Evolutionary conservation across 2,113 vertebrate species (phyloP).

Genomic region (Bolborhynchus lineola): DNA sequence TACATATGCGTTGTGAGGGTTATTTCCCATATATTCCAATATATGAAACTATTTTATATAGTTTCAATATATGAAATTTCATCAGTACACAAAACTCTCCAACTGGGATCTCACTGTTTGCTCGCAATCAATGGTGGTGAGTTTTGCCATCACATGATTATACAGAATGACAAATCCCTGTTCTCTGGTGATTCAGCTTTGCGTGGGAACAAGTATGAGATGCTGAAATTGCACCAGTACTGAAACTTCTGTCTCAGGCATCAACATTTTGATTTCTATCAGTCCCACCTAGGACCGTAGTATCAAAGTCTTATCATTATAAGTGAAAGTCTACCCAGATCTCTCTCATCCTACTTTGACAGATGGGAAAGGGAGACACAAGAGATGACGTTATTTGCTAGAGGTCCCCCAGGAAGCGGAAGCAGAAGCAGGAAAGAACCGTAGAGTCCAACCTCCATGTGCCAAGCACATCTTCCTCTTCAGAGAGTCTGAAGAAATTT

Average conservation of each 20-base stretch:
- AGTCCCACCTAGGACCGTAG: background rate
- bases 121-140: background rate
- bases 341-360: background rate
- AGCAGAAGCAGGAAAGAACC: background rate
- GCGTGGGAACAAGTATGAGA: slow-evolving; percentile 54
- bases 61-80: background rate
- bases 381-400: background rate
- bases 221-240: slow-evolving; percentile 52
- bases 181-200: slow-evolving; percentile 58
- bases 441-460: background rate
- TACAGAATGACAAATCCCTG: slow-evolving; percentile 13
- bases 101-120: background rate
- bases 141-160: slow-evolving; percentile 22
- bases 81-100: background rate
- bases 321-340: background rate
- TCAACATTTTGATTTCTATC: slow-evolving; percentile 30
- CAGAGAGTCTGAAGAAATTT: background rate
- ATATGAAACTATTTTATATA: background rate
- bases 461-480: background rate
- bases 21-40: background rate
- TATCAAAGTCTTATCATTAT: background rate
- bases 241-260: slow-evolving; percentile 50
- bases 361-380: background rate
- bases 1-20: background rate
- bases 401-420: slow-evolving; percentile 3